Base-by-base conservation (phyloP, 2,113 vertebrate genomes). In the Heterotilapia buettikoferi region DNA sequence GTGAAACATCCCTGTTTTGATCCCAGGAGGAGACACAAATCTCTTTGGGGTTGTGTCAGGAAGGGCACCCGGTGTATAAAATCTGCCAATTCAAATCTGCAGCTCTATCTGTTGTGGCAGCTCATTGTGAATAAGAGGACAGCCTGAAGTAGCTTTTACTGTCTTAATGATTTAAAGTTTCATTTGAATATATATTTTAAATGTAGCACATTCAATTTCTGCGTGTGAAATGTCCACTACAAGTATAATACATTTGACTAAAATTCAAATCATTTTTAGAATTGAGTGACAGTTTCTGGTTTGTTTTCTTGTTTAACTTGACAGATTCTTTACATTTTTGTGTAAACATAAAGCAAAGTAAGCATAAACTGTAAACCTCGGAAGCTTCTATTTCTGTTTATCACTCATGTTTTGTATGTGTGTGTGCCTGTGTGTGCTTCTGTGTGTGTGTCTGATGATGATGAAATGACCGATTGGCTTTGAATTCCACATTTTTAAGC, bases 291-390 rank as follows among this genome's bases (percentile, higher is more conserved):
- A 43, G 36, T 43, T 71, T 71, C 38, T 26, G 6, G 12, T 71
- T 43, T 61, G 8, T 61, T 61, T 2, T 33, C 57, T 61, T 61
- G 57, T 61, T 61, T 33, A 6, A 33, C 57, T 61, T 33, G 8
- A 61, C 16, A 1, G 59, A 3, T 63, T 63, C 9, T 33, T 63
- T 63, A 63, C 59, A 33, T 19, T 63, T 63, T 63, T 63, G 9
- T 63, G 18, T n/a, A 63, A 73, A 73, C 12, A 43, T 47, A 45
- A 26, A 26, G 38, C 9, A 9, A 61, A 31, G 57, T 61, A 3
- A 68, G 36, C 6, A 40, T 71, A 2, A 43, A 43, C 12, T 26
- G 38, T 18, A 1, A 73, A 26, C 0, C 43, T 45, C 2, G 0
- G 13, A 45, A 73, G 8, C 13, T 6, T 16, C 66, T 26, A 21